Evolutionary conservation across 2,888 invertebrate species (phyloP), one percentile per base, ranked within the genome.

Genomic region (Ormyrus thymus): DNA sequence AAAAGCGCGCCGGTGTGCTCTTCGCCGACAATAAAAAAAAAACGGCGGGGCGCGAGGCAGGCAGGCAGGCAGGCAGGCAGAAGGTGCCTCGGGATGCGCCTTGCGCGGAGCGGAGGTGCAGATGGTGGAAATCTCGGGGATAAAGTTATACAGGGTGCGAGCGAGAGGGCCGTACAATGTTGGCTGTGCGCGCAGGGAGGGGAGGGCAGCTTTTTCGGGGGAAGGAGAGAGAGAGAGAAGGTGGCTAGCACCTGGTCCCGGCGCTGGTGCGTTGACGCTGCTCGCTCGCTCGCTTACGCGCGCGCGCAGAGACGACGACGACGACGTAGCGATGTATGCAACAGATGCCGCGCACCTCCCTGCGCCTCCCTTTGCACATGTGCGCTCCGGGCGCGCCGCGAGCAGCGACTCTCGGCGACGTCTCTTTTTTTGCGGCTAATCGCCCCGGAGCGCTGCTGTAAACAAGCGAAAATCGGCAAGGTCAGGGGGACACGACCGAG

Each of bases 241-340:
- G 87, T 86, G 87, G 86, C 83, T 83, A 87, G 86, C 88, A 88
- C 88, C 88, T 88, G 88, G 88, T 86, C 84, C 10, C 50, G 13
- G 29, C 46, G 64, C 69, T 48, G 62, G 76, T 64, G 76, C 43
- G 55, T 10, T 29, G 29, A 29, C 29, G 29, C 29, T 29, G 29
- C 29, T 29, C 29, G 29, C 29, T 29, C 29, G 29, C 29, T 29
- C 29, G 3, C 29, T 29, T 29, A 29, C 29, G 29, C 29, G 29
- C 29, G 29, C 10, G 2, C 43, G 81, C 83, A 80, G 85, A 81
- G 83, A 80, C 76, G 84, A 83, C 84, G 79, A 68, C 56, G 64
- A 73, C 71, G 75, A 79, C 77, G 50, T 75, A 76, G 59, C 70
- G 76, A 59, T 81, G 84, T 86, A 87, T 85, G 88, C 88, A 88